These are phyloP conservation scores for Eretmocerus hayati DNA, from an alignment of 2,888 invertebrate species.

Conservation along the genomic window DNA sequence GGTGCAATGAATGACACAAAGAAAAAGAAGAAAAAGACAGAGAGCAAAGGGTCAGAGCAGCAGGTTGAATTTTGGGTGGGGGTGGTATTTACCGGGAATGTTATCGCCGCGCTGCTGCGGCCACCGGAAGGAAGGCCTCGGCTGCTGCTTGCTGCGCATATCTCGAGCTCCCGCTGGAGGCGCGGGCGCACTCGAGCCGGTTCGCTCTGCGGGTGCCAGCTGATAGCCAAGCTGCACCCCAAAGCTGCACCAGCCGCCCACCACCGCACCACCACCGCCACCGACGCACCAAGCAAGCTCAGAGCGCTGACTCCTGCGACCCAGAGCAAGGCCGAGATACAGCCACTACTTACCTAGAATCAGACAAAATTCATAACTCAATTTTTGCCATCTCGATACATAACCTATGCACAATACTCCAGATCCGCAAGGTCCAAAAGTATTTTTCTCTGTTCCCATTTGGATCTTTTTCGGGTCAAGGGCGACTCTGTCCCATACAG, in stretches of 20 bases:
- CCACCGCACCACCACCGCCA: not conserved
- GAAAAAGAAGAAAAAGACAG: too few species aligned
- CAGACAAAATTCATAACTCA: not conserved
- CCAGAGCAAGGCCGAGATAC: constrained; percentile 16
- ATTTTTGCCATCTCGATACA: too few species aligned
- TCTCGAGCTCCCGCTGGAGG: constrained; percentile 46
- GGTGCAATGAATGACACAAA: too few species aligned
- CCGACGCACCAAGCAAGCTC: not conserved
- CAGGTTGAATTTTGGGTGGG: not conserved
- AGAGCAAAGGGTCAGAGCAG: not conserved
- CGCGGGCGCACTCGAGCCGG: not conserved
- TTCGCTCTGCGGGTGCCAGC: not conserved
- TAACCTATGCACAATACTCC: too few species aligned
- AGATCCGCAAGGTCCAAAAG: too few species aligned
- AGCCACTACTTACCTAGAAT: constrained; percentile 47
- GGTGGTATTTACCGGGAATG: constrained; percentile 47
- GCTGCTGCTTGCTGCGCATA: constrained; percentile 67
- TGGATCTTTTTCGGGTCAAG: too few species aligned
- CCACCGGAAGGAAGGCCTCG: constrained; percentile 64
- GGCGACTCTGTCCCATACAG: too few species aligned
- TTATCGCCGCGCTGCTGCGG: constrained; percentile 58
- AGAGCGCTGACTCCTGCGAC: not conserved
- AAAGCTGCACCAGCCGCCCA: not conserved
- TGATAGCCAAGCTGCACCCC: not conserved
- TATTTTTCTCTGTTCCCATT: too few species aligned